Evolutionary conservation across 2,888 invertebrate species (phyloP).

Genomic region (Rhabditoides inermis): DNA sequence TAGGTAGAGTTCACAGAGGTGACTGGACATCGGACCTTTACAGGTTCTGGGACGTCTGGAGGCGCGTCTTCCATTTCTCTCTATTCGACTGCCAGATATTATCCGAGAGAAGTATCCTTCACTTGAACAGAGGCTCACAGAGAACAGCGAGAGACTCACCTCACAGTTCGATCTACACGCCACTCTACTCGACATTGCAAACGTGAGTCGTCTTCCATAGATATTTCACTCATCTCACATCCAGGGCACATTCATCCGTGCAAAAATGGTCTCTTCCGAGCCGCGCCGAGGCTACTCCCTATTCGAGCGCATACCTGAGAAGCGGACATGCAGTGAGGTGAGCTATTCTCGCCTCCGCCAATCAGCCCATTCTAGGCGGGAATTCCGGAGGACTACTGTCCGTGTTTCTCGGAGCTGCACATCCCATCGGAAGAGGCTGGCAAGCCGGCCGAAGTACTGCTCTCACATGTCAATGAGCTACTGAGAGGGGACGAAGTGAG

Average conservation of each 20-base stretch:
- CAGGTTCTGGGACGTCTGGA: conserved; percentile 54
- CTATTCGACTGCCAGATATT: conserved; percentile 50
- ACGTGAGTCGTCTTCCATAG: conserved; percentile 1
- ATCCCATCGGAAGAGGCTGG: conserved; percentile 19
- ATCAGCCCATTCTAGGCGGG: conserved; percentile 6
- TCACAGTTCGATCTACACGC: conserved; percentile 55
- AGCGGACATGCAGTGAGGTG: conserved; percentile 24
- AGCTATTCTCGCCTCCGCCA: conserved; percentile 2
- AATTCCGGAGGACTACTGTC: conserved; percentile 41
- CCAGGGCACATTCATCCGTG: background rate
- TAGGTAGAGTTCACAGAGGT: too few relatives aligned
- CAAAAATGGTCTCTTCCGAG: background rate
- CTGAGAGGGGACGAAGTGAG: background rate
- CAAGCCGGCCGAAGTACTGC: conserved; percentile 14
- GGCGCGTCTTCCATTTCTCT: conserved; percentile 54
- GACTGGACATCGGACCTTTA: too few relatives aligned
- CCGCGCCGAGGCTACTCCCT: conserved; percentile 13
- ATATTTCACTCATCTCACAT: conserved; percentile 2
- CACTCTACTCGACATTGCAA: conserved; percentile 37
- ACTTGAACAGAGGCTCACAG: conserved; percentile 34
- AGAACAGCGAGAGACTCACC: conserved; percentile 52
- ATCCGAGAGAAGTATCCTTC: conserved; percentile 48
- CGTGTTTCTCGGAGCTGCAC: conserved; percentile 31
- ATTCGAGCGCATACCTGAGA: conserved; percentile 20
- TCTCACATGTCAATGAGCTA: background rate